These are phyloP conservation scores for Serinus canaria DNA, from an alignment of 2,113 vertebrate genomes.

Conservation along the genomic window DNA sequence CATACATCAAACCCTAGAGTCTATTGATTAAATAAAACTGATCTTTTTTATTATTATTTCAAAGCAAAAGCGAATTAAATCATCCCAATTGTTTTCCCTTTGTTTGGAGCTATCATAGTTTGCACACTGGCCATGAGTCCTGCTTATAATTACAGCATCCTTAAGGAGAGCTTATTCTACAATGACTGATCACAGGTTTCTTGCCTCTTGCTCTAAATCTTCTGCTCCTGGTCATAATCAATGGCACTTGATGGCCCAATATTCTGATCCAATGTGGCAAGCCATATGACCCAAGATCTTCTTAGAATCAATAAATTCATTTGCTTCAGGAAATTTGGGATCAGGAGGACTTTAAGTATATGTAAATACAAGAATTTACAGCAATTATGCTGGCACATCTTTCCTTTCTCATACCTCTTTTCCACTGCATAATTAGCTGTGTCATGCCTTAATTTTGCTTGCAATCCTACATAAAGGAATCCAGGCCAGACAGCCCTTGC, in stretches of 20 bases:
- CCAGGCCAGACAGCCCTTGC: not conserved
- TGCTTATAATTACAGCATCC: conserved; percentile 1
- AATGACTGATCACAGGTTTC: conserved; percentile 6
- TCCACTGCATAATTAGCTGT: not conserved
- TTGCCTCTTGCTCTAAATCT: conserved; percentile 1
- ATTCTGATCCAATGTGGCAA: conserved; percentile 13
- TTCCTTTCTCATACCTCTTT: not conserved
- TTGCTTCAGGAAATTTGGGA: not conserved
- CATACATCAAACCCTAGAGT: not conserved
- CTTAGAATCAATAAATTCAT: not conserved
- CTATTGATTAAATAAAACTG: conserved; percentile 50
- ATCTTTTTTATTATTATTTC: conserved; percentile 2
- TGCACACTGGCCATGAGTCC: not conserved
- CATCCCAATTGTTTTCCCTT: conserved; percentile 5
- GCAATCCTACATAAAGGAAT: not conserved
- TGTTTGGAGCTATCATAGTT: not conserved
- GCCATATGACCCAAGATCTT: not conserved
- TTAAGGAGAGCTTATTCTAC: not conserved
- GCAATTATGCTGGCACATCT: not conserved
- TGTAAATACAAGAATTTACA: conserved; percentile 14
- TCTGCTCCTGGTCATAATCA: conserved; percentile 22
- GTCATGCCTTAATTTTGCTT: not conserved
- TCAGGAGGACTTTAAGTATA: not conserved
- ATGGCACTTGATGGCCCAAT: not conserved
- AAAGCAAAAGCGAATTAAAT: conserved; percentile 39